Evolutionary conservation across 2,888 invertebrate species (phyloP).

Genomic region (Nomada fucata): DNA sequence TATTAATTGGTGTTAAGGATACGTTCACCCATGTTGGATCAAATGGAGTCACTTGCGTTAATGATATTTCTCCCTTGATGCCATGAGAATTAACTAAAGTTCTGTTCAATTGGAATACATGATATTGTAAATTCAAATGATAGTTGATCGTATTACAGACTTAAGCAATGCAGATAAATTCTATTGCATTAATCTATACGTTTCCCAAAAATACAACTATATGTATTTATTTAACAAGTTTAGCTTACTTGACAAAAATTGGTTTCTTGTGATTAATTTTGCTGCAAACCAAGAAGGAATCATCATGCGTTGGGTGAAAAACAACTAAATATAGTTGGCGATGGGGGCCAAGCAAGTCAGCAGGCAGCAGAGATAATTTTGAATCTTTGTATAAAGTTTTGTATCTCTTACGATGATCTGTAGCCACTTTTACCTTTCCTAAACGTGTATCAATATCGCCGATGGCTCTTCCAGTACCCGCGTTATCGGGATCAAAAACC

Average conservation of each 20-base stretch:
- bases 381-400: slow-evolving; percentile 89
- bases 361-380: slow-evolving; percentile 89
- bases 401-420: slow-evolving; percentile 86
- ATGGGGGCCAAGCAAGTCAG: slow-evolving; percentile 90
- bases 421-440: slow-evolving; percentile 90
- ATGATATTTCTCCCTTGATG: slow-evolving; percentile 91
- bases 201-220: not conserved
- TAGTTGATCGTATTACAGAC: no score
- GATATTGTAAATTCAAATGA: slow-evolving; percentile 23
- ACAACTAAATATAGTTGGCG: slow-evolving; percentile 92
- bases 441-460: slow-evolving; percentile 92
- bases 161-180: no score
- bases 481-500: slow-evolving; percentile 93
- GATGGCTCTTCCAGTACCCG: slow-evolving; percentile 88
- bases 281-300: slow-evolving; percentile 93
- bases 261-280: slow-evolving; percentile 90
- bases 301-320: slow-evolving; percentile 90
- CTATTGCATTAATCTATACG: not conserved
- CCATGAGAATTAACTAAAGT: slow-evolving; percentile 91
- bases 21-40: slow-evolving; percentile 93
- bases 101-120: slow-evolving; percentile 84
- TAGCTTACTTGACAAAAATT: slow-evolving; percentile 88
- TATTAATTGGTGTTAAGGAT: slow-evolving; percentile 88
- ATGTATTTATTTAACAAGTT: not conserved
- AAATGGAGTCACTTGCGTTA: slow-evolving; percentile 92